Percentiles rank a stretch among this genome's conserved stretches.
Conservation (phyloP, 1,140 invertebrate genomes). For the Leguminivora glycinivorella region DNA sequence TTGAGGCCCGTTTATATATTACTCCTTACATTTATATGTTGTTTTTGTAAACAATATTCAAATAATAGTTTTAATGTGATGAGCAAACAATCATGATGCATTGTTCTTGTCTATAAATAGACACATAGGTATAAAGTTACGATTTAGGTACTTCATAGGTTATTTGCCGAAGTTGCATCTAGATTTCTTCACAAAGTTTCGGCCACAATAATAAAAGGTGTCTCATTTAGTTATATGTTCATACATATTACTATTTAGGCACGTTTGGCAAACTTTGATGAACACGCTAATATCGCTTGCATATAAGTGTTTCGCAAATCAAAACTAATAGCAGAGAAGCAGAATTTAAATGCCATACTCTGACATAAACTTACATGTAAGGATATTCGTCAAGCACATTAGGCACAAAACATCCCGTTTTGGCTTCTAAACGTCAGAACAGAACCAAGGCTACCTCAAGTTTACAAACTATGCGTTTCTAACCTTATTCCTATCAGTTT, state of each 20-base stretch:
- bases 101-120: neutral
- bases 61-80: neutral
- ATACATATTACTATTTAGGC: too few relatives aligned
- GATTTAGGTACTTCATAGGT: too few relatives aligned
- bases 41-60: slow-evolving; percentile 37
- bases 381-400: slow-evolving; percentile 24
- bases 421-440: slow-evolving; percentile 59
- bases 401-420: slow-evolving; percentile 53
- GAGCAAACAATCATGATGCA: neutral
- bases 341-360: neutral
- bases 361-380: neutral
- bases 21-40: slow-evolving; percentile 27
- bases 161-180: too few relatives aligned
- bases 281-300: too few relatives aligned
- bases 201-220: too few relatives aligned
- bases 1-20: slow-evolving; percentile 48
- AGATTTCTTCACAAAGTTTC: too few relatives aligned
- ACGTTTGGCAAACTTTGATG: too few relatives aligned
- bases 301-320: neutral
- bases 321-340: neutral
- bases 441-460: slow-evolving; percentile 54
- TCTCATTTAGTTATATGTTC: too few relatives aligned
- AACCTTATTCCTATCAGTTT: slow-evolving; percentile 39
- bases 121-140: too few relatives aligned
- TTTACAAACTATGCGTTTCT: slow-evolving; percentile 33